Evolutionary conservation across 1,140 invertebrate species (phyloP).

Genomic region (Aphaenogaster ashmeadi): DNA sequence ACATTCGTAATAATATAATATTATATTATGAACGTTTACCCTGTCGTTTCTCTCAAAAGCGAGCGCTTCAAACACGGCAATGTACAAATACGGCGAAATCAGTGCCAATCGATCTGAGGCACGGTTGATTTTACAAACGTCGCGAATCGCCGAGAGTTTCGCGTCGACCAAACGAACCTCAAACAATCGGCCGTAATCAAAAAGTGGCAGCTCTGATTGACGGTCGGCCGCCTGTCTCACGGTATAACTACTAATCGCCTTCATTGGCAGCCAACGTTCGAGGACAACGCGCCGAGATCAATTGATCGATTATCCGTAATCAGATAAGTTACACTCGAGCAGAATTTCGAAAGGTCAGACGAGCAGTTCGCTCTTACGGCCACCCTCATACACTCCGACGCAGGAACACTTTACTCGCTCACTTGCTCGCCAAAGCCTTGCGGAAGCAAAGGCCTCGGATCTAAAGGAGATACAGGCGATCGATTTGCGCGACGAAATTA

Average conservation of each 20-base stretch:
- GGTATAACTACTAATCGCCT: conserved; percentile 34
- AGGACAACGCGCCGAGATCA: conserved; percentile 51
- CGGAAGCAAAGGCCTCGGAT: conserved; percentile 28
- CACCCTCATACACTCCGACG: conserved; percentile 29
- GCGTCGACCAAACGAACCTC: background rate
- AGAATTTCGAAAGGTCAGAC: conserved; percentile 58
- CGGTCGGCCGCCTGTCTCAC: background rate
- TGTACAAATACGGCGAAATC: background rate
- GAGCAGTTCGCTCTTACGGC: conserved; percentile 27
- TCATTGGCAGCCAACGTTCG: conserved; percentile 9
- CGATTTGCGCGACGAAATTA: conserved; percentile 14
- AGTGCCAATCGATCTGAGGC: conserved; percentile 14
- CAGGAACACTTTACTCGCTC: conserved; percentile 38
- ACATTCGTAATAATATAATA: background rate
- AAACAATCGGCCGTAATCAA: conserved; percentile 38
- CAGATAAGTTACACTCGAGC: conserved; percentile 59
- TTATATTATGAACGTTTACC: conserved; percentile 8
- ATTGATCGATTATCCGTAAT: conserved; percentile 63
- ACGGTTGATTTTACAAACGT: conserved; percentile 30
- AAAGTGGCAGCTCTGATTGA: conserved; percentile 20
- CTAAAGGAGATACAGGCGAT: conserved; percentile 17
- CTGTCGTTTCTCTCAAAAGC: conserved; percentile 4
- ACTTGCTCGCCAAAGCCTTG: conserved; percentile 42
- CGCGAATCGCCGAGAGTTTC: conserved; percentile 3
- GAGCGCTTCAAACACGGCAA: background rate